These are phyloP conservation scores for Progne subis DNA, from an alignment of 2,113 vertebrate genomes.

Conservation along the genomic window DNA sequence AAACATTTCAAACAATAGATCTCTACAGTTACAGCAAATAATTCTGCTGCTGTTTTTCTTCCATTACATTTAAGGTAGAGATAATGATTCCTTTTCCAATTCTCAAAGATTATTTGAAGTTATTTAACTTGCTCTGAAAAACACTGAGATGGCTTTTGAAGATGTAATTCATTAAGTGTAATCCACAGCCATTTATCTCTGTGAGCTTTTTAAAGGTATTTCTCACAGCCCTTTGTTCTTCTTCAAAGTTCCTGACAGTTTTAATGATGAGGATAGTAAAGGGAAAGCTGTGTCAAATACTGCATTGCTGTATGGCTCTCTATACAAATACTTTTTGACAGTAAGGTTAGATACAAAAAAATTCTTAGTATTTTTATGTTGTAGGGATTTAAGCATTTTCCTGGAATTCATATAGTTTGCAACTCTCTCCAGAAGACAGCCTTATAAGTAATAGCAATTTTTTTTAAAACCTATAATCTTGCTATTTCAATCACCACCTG, in stretches of 20 bases:
- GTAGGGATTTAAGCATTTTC: not conserved
- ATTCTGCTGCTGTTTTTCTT: not conserved
- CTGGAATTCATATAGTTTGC: not conserved
- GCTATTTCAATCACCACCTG: not conserved
- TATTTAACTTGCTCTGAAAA: constrained; percentile 20
- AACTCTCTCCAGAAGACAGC: not conserved
- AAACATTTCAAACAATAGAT: not conserved
- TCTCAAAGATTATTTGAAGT: not conserved
- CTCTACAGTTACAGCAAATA: not conserved
- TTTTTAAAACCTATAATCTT: constrained; percentile 22
- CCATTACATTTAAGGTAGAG: not conserved
- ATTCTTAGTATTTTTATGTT: not conserved
- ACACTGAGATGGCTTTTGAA: not conserved
- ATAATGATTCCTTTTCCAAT: not conserved
- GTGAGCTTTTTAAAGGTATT: not conserved
- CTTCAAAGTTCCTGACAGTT: not conserved
- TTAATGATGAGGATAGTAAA: not conserved
- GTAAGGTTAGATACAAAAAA: not conserved
- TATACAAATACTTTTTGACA: not conserved
- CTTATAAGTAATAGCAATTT: not conserved
- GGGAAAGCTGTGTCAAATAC: not conserved
- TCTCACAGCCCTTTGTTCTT: not conserved
- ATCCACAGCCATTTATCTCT: not conserved
- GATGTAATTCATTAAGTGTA: not conserved
- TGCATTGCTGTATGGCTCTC: not conserved